A percentile compares a stretch with the other conserved stretches of the same genome.
phyloP scores from a whole-genome alignment of 2,797 vertebrate species.

The Sylvilagus floridanus region DNA sequence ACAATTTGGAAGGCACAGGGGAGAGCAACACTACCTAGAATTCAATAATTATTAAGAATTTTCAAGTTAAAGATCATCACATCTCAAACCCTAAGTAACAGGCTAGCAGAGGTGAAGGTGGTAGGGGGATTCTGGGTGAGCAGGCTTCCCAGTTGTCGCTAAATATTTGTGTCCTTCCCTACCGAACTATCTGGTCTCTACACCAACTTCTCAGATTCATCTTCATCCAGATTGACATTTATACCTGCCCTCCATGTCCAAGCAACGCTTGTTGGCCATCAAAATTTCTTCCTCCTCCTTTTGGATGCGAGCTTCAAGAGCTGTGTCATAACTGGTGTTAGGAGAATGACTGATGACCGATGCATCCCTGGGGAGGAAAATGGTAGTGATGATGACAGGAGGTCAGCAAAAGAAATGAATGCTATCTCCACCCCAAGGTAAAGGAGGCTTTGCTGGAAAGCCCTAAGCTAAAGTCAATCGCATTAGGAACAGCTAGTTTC shows the following conservation, averaged over 20 bases:
- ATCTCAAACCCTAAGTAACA: constrained; percentile 53
- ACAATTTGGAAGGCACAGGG: constrained; percentile 19
- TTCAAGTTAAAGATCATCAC: background rate
- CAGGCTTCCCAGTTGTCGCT: background rate
- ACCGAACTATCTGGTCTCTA: constrained; percentile 34
- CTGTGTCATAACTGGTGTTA: constrained; percentile 96
- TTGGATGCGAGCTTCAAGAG: constrained; percentile 97
- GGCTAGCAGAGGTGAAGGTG: background rate
- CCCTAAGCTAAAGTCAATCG: constrained; percentile 17
- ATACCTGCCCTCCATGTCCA: constrained; percentile 99
- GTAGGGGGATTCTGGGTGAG: background rate
- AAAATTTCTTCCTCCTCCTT: constrained; percentile 99
- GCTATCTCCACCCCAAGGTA: background rate
- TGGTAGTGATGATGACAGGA: constrained; percentile 43
- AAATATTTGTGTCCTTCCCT: constrained; percentile 19
- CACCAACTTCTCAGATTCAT: constrained; percentile 8
- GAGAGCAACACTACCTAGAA: constrained; percentile 27
- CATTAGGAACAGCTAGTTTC: background rate
- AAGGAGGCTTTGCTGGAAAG: constrained; percentile 10
- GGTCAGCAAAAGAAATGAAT: constrained; percentile 8
- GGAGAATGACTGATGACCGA: constrained; percentile 94
- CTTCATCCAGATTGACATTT: background rate
- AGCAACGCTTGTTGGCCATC: constrained; percentile 97
- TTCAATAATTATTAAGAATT: background rate
- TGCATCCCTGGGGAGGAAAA: constrained; percentile 91